Evolutionary conservation across 2,888 invertebrate genomes (phyloP).

Genomic region (Macroteleia sp.): DNA sequence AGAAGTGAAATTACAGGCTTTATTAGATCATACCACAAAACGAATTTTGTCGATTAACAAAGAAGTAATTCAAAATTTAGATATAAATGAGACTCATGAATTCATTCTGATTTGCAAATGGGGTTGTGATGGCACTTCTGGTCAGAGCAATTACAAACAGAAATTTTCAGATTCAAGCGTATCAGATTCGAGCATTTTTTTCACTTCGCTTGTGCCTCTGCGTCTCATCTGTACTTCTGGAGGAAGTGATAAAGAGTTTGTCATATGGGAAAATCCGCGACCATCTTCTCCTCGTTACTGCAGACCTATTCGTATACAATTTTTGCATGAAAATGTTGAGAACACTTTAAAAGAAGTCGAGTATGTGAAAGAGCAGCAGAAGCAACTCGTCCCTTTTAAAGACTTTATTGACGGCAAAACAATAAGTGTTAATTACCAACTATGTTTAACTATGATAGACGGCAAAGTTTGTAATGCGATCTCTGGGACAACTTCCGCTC

Average conservation of each 20-base stretch:
- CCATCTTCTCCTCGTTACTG: constrained; percentile 25
- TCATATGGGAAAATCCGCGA: constrained; percentile 22
- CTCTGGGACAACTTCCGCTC: too few species aligned
- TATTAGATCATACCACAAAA: constrained; percentile 18
- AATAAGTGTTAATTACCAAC: constrained; percentile 1
- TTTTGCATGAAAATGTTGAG: constrained; percentile 17
- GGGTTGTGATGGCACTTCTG: constrained; percentile 24
- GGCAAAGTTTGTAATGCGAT: too few species aligned
- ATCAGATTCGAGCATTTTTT: constrained; percentile 42
- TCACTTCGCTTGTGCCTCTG: constrained; percentile 25
- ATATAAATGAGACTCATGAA: neutral
- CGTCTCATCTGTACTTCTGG: neutral
- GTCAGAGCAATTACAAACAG: constrained; percentile 36
- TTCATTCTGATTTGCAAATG: constrained; percentile 24
- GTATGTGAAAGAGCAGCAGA: constrained; percentile 3
- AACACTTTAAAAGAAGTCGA: constrained; percentile 10
- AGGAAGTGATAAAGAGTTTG: constrained; percentile 3
- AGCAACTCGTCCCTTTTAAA: constrained; percentile 6
- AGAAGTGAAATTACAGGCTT: constrained; percentile 22
- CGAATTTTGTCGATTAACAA: constrained; percentile 19
- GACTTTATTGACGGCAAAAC: constrained; percentile 1
- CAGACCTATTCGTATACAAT: constrained; percentile 21
- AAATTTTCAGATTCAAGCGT: constrained; percentile 18
- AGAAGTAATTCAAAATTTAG: constrained; percentile 12
- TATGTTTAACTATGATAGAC: too few species aligned